Percentiles rank a stretch among this genome's conserved stretches.
These are phyloP conservation scores for Seira musarum DNA, from an alignment of 2,888 invertebrate species.

Conservation along the genomic window DNA sequence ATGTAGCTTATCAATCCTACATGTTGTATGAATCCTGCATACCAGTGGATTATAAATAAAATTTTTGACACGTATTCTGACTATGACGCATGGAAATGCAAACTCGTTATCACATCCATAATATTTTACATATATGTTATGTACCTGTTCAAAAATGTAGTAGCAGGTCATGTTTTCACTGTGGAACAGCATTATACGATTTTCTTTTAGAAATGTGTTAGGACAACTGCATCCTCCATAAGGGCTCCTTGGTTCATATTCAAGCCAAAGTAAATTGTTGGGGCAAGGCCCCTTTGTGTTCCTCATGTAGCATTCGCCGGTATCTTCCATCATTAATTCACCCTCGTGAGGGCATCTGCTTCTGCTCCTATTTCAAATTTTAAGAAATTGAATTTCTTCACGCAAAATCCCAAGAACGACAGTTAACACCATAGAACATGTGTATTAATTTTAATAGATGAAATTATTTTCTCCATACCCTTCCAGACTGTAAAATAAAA, in stretches of 20 bases:
- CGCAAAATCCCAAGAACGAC: no score
- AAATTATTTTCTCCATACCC: conserved; percentile 45
- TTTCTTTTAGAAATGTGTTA: conserved; percentile 31
- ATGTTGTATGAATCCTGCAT: no score
- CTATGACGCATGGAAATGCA: no score
- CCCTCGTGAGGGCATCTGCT: conserved; percentile 39
- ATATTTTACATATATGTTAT: no score
- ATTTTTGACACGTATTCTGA: no score
- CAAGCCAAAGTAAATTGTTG: conserved; percentile 36
- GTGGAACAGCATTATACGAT: conserved; percentile 45
- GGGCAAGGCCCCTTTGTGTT: conserved; percentile 51
- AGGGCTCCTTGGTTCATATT: conserved; percentile 32
- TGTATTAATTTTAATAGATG: no score
- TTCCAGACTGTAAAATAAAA: conserved; percentile 42
- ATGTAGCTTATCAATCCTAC: no score
- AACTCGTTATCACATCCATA: no score
- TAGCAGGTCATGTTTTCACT: conserved; percentile 47
- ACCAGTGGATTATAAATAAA: no score
- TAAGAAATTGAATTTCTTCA: no score
- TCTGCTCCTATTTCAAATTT: no score
- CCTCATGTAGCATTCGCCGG: conserved; percentile 38
- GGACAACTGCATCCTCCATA: conserved; percentile 56
- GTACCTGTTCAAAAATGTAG: conserved; percentile 61
- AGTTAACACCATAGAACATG: no score
- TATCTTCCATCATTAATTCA: conserved; percentile 26